Evolutionary conservation across 2,797 vertebrate genomes (phyloP).

Genomic region (Pantherophis vulpinus): DNA sequence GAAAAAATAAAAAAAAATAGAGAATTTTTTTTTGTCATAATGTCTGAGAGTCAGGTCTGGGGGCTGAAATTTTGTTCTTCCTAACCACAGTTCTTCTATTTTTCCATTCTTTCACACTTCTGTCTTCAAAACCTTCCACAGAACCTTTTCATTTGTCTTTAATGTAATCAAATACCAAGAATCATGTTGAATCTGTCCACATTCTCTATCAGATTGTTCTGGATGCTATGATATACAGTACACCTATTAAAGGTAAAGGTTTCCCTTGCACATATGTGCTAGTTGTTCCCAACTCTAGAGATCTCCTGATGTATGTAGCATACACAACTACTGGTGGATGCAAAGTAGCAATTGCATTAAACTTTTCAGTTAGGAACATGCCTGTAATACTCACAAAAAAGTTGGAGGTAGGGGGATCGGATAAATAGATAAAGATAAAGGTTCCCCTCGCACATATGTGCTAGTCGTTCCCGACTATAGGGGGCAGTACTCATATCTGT

Average conservation of each 20-base stretch:
- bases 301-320: not conserved
- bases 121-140: not conserved
- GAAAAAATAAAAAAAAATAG: not conserved
- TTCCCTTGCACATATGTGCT: too few relatives aligned
- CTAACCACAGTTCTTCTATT: not conserved
- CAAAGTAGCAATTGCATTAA: not conserved
- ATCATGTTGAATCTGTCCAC: not conserved
- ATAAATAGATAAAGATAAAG: too few relatives aligned
- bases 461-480: too few relatives aligned
- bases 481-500: too few relatives aligned
- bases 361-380: not conserved
- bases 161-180: not conserved
- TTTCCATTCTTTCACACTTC: not conserved
- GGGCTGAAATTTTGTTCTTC: not conserved
- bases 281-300: too few relatives aligned
- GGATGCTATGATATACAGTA: too few relatives aligned
- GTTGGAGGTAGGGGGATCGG: not conserved
- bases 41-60: not conserved
- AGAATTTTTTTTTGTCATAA: not conserved
- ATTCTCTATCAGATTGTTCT: not conserved
- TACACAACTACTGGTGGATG: not conserved
- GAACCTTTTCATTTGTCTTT: not conserved
- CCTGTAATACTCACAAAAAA: not conserved
- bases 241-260: too few relatives aligned
- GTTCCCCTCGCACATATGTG: too few relatives aligned